Base-by-base conservation (phyloP, 1,140 invertebrate species). In the Drosophila repletoides region DNA sequence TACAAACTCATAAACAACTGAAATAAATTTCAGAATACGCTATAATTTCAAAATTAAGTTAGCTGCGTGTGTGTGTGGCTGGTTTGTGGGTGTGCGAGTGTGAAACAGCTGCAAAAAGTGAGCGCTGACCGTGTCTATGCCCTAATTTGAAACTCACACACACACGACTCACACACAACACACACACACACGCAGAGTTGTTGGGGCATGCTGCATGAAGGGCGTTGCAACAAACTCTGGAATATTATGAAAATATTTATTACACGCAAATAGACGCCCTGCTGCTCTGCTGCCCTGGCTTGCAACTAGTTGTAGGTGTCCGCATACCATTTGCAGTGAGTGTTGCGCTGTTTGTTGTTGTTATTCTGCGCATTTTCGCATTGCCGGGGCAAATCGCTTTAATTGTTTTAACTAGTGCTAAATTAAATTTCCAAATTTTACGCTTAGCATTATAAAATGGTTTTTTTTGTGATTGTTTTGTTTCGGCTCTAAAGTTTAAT, bases 211-310 rank as follows among this genome's bases (percentile, higher is more conserved):
- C 67, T 64, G 56, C 33, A 56, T 61, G 51, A 26, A 17, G 4
- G 21, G 34, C 28, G 21, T 33, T 61, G 56, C 59, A 70, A 83
- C 72, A 69, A 72, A 76, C 70, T 64, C 56, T 79, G 59, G 75
- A 70, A 66, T 72, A 86, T 74, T 84, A 74, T 86, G 70, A 74
- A 80, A 83, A 83, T 86, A 86, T 86, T 83, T 86, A 86, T 86
- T 55, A 55, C 74, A 84, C 70, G 60, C 79, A 84, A 77, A 77
- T 60, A 67, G 31, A 28, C 56, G 36, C 51, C 29, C 55, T 52
- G 45, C 41, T n/a, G n/a, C n/a, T n/a, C n/a, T n/a, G n/a, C n/a
- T n/a, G n/a, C n/a, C n/a, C n/a, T n/a, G n/a, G n/a, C n/a, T n/a
- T n/a, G n/a, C 45, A 45, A 41, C 52, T 34, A 40, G 68, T 26